Evolutionary conservation across 2,797 vertebrate species (phyloP).

Genomic region (Anomalospiza imberbis): DNA sequence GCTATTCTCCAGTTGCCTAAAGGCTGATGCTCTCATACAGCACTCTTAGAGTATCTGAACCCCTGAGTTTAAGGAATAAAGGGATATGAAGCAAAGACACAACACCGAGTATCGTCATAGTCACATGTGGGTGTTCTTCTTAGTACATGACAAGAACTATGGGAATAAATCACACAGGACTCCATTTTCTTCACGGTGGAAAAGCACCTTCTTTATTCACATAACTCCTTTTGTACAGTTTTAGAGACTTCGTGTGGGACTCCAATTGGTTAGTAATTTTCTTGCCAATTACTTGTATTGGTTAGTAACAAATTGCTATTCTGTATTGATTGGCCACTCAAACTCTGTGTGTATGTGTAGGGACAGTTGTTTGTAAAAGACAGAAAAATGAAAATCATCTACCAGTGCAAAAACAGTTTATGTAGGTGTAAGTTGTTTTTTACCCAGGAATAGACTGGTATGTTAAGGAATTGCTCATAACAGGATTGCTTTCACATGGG

Average conservation of each 20-base stretch:
- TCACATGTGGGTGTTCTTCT: fast-evolving
- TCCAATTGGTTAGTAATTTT: neutral
- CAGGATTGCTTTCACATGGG: neutral
- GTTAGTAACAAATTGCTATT: neutral
- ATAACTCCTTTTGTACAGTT: neutral
- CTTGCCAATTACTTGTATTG: neutral
- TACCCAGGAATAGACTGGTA: neutral
- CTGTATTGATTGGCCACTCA: neutral
- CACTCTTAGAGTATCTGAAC: neutral
- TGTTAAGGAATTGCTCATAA: neutral
- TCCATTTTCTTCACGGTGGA: neutral
- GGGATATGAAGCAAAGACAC: neutral
- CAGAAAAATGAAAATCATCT: no score
- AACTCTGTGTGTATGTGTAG: neutral
- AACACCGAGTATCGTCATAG: fast-evolving
- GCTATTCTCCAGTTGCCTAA: fast-evolving
- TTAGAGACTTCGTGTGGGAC: neutral
- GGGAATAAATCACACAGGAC: neutral
- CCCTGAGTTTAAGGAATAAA: neutral
- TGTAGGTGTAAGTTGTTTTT: neutral
- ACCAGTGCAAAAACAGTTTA: neutral
- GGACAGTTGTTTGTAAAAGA: neutral
- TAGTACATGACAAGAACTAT: neutral
- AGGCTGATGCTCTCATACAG: neutral
- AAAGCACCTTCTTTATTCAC: neutral